phyloP scores from a whole-genome alignment of 2,113 vertebrate genomes.

The Epinephelus lanceolatus region DNA sequence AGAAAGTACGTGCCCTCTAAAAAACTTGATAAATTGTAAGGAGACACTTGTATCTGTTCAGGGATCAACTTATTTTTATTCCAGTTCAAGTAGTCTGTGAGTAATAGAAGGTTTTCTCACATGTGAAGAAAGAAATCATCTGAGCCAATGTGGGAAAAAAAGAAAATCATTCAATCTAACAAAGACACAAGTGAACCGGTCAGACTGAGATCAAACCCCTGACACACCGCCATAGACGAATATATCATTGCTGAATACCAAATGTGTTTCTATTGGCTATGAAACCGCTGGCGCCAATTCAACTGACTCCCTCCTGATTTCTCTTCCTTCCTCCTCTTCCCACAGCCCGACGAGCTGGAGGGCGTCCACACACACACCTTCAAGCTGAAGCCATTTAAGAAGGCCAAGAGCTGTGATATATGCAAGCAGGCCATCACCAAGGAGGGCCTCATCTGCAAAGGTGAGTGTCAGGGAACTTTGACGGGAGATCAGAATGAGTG shows the following conservation, averaged over 20 bases:
- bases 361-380: slow-evolving; percentile 91
- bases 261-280: slow-evolving; percentile 47
- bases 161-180: neutral
- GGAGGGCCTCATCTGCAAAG: slow-evolving; percentile 94
- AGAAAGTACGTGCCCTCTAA: neutral
- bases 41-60: too few species aligned
- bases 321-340: slow-evolving; percentile 26
- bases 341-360: slow-evolving; percentile 93
- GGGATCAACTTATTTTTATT: too few species aligned
- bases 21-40: neutral
- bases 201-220: slow-evolving; percentile 20
- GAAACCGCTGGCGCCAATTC: slow-evolving; percentile 12
- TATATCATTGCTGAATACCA: slow-evolving; percentile 19
- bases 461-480: slow-evolving; percentile 79
- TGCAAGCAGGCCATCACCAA: slow-evolving; percentile 95
- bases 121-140: neutral
- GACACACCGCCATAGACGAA: neutral
- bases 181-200: neutral
- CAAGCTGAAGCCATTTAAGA: slow-evolving; percentile 96
- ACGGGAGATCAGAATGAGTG: neutral
- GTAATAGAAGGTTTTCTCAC: neutral
- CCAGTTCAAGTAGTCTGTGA: too few species aligned
- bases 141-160: neutral
- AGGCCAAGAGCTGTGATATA: slow-evolving; percentile 93
- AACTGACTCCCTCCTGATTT: slow-evolving; percentile 14